Percentiles rank a stretch among this genome's conserved stretches.
phyloP scores from a whole-genome alignment of 2,113 vertebrate species.

The Megaceryle torquata region DNA sequence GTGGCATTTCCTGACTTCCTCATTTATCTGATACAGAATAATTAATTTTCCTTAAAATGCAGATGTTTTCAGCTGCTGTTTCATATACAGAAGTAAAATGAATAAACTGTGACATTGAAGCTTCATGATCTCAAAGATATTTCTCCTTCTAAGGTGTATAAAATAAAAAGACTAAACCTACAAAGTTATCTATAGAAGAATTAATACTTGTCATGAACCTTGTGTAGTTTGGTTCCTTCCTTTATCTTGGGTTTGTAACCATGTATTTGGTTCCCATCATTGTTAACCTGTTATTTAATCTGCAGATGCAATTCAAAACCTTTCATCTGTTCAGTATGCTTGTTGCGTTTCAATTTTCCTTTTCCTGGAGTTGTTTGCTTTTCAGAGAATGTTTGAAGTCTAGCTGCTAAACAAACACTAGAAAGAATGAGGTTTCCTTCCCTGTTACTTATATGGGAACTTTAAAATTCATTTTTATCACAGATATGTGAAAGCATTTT shows the following conservation, averaged over 20 bases:
- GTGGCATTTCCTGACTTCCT: not conserved
- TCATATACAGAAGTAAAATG: not conserved
- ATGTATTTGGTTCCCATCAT: constrained; percentile 38
- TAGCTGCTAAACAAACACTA: constrained; percentile 32
- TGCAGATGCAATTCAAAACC: not conserved
- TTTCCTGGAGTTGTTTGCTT: constrained; percentile 61
- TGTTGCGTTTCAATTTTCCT: constrained; percentile 37
- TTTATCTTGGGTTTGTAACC: constrained; percentile 10
- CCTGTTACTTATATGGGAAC: not conserved
- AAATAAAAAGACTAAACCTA: not conserved
- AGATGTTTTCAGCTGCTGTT: not conserved
- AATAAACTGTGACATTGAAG: not conserved
- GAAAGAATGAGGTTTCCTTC: constrained; percentile 53
- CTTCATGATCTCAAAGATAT: not conserved
- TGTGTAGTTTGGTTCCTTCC: not conserved
- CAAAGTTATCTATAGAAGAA: not conserved
- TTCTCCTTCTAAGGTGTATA: not conserved
- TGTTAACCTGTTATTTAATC: constrained; percentile 45
- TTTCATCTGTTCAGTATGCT: constrained; percentile 31
- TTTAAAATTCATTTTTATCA: not conserved
- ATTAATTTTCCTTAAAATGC: not conserved
- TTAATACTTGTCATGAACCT: not conserved
- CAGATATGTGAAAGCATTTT: not conserved
- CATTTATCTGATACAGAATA: not conserved
- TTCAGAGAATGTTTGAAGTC: constrained; percentile 49